phyloP scores from a whole-genome alignment of 2,113 vertebrate genomes.

The Hippocampus mohnikei region DNA sequence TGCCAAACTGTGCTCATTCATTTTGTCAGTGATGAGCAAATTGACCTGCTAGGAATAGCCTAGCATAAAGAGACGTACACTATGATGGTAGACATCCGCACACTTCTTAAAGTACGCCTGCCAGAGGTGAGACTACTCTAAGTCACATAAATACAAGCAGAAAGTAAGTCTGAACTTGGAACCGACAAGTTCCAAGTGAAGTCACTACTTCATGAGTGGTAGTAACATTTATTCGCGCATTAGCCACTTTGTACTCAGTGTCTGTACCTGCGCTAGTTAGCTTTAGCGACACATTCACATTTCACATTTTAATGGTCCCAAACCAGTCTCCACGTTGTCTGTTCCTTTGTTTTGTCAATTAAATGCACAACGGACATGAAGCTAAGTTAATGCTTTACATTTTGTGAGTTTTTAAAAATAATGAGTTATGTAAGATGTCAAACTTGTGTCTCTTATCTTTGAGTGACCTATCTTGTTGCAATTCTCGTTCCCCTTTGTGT shows the following conservation, averaged over 20 bases:
- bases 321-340: neutral
- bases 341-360: neutral
- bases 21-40: conserved; percentile 83
- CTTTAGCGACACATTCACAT: too few relatives aligned
- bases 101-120: neutral
- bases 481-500: too few relatives aligned
- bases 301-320: too few relatives aligned
- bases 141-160: neutral
- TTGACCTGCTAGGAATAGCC: conserved; percentile 86
- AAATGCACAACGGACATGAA: neutral
- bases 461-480: too few relatives aligned
- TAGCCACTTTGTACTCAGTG: too few relatives aligned
- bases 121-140: too few relatives aligned
- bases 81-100: neutral
- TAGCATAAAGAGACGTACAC: neutral
- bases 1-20: conserved; percentile 89
- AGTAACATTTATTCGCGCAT: too few relatives aligned
- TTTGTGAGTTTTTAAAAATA: too few relatives aligned
- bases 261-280: neutral
- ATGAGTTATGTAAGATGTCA: too few relatives aligned
- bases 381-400: too few relatives aligned
- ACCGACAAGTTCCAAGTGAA: neutral
- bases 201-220: neutral
- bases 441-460: too few relatives aligned
- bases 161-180: neutral